Conservation (phyloP, 2,797 vertebrate genomes). For the Liasis olivaceus region DNA sequence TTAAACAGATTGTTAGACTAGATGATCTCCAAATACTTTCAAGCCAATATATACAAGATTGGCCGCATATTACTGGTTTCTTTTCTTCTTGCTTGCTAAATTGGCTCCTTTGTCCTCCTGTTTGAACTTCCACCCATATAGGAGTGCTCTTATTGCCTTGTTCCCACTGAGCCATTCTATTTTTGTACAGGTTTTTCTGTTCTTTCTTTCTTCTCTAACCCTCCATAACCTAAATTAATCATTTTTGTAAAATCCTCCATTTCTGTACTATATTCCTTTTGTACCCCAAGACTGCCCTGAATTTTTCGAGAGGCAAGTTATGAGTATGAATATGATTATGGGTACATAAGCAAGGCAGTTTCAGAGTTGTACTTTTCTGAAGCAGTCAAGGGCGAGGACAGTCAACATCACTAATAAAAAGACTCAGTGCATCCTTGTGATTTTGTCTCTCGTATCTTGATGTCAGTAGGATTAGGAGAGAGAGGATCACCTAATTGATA, state of each 20-base stretch:
- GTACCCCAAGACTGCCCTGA: not conserved
- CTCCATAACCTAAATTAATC: not conserved
- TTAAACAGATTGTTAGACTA: not conserved
- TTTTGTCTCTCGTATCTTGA: not conserved
- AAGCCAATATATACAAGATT: not conserved
- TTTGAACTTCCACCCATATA: not conserved
- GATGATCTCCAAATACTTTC: not conserved
- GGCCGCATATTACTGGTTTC: not conserved
- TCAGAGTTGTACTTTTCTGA: not conserved
- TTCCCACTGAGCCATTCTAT: not conserved
- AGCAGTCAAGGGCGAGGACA: not conserved
- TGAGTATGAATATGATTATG: not conserved
- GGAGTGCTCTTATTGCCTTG: not conserved
- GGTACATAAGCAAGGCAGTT: not conserved
- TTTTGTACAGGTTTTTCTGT: not conserved
- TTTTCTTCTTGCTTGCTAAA: not conserved
- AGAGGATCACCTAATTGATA: not conserved
- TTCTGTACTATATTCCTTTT: not conserved
- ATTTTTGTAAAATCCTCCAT: not conserved
- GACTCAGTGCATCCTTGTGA: not conserved
- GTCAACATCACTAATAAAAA: not conserved
- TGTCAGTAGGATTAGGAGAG: not conserved
- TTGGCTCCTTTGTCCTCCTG: not conserved
- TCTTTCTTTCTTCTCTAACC: not conserved
- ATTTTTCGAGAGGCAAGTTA: not conserved